Percentiles rank a stretch among this genome's conserved stretches.
Evolutionary conservation across 2,888 invertebrate genomes (phyloP).

Genomic region (Cacoxenus indagator): DNA sequence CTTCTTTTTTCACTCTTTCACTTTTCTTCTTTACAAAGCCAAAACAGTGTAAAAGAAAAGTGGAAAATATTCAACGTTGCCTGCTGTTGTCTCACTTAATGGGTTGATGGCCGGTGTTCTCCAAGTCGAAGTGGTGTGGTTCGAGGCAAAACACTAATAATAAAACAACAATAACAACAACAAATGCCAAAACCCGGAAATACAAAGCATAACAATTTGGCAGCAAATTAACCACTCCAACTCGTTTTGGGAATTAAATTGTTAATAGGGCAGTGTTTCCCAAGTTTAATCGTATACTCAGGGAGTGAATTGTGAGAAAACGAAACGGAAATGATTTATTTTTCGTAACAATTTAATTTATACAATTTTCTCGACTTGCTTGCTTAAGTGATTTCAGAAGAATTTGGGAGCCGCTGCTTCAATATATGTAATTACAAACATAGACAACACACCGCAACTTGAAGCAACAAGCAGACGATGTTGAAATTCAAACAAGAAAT

Average conservation of each 20-base stretch:
- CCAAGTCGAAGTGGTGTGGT: not conserved
- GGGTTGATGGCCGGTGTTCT: not conserved
- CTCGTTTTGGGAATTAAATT: slow-evolving; percentile 6
- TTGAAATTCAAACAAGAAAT: not conserved
- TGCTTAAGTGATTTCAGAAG: not conserved
- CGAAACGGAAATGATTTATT: not conserved
- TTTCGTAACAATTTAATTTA: too few species aligned
- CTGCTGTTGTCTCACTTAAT: not conserved
- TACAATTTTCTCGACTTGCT: too few species aligned
- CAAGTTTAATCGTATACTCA: not conserved
- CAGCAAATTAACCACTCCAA: slow-evolving; percentile 25
- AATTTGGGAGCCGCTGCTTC: not conserved
- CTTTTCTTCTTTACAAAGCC: not conserved
- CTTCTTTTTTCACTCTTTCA: not conserved
- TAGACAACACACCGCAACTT: not conserved
- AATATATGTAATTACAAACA: slow-evolving; percentile 10
- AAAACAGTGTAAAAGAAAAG: not conserved
- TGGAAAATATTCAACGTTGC: not conserved
- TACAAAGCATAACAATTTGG: slow-evolving; percentile 21
- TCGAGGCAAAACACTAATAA: not conserved
- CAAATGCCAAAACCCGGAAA: not conserved
- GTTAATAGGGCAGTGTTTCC: slow-evolving; percentile 9
- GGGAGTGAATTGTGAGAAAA: not conserved
- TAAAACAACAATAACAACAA: slow-evolving; percentile 10
- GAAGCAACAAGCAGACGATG: slow-evolving; percentile 12